These are phyloP conservation scores for Cathartes aura DNA, from an alignment of 2,113 vertebrate species.

Conservation along the genomic window DNA sequence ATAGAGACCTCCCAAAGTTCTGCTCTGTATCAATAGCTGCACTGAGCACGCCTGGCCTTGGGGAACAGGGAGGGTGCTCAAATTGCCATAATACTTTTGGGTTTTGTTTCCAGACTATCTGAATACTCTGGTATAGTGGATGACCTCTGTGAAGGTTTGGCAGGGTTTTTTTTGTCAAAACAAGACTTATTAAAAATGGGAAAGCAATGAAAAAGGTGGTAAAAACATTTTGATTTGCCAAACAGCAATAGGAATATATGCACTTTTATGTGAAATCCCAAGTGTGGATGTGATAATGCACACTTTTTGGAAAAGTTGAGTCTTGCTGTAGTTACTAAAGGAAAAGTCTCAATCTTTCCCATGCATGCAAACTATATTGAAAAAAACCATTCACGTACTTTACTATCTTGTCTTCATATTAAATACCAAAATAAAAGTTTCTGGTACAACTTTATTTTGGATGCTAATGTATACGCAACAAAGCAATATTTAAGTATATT, in stretches of 20 bases:
- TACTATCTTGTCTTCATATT: background rate
- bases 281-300: background rate
- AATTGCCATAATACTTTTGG: background rate
- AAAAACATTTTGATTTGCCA: background rate
- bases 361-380: background rate
- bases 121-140: background rate
- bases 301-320: background rate
- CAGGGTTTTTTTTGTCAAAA: background rate
- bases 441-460: background rate
- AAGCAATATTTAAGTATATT: background rate
- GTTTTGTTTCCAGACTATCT: background rate
- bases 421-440: background rate
- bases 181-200: background rate
- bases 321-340: background rate
- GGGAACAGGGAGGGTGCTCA: background rate
- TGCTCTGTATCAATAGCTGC: background rate
- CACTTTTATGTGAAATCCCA: background rate
- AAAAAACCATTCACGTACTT: background rate
- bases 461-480: accelerated
- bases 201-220: background rate
- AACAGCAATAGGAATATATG: background rate
- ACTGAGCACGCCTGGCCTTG: background rate
- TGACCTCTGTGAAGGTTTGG: background rate
- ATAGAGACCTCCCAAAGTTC: background rate
- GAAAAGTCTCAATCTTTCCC: background rate